A percentile compares a stretch with the other conserved stretches of the same genome.
Conservation (phyloP, 2,797 vertebrate genomes). For the Sebastes oblongus region DNA sequence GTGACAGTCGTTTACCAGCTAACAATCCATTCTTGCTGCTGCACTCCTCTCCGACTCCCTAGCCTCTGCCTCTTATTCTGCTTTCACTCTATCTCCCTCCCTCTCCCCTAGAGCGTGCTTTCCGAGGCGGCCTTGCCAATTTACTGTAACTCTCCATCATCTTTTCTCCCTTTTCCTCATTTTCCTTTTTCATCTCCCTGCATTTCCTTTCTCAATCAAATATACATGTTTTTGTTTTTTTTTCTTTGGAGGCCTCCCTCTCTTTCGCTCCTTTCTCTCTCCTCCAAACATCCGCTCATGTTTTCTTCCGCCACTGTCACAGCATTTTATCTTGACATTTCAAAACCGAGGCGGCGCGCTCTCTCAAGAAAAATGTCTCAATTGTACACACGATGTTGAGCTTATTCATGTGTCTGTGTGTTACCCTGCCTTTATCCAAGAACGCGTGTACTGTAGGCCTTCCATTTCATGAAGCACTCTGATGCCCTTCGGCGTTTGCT, state of each 20-base stretch:
- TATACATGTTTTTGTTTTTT: constrained; percentile 23
- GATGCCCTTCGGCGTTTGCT: constrained; percentile 47
- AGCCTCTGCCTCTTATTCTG: constrained; percentile 57
- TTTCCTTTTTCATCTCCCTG: constrained; percentile 58
- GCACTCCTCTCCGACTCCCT: constrained; percentile 49
- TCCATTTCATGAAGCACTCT: constrained; percentile 51
- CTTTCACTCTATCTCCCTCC: constrained; percentile 34
- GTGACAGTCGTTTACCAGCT: constrained; percentile 80
- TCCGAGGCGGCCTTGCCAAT: constrained; percentile 65
- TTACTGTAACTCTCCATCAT: constrained; percentile 71
- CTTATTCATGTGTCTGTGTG: constrained; percentile 41
- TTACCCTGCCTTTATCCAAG: constrained; percentile 36
- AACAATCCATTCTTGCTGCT: constrained; percentile 64
- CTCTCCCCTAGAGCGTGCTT: constrained; percentile 55
- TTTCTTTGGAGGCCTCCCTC: neutral
- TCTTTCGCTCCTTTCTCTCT: constrained; percentile 12
- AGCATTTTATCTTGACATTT: constrained; percentile 73
- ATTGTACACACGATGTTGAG: constrained; percentile 60
- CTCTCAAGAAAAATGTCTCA: constrained; percentile 62
- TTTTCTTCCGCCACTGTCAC: constrained; percentile 63
- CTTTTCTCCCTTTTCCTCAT: constrained; percentile 54
- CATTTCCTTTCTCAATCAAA: constrained; percentile 72
- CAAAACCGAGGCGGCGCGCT: constrained; percentile 48
- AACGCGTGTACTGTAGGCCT: constrained; percentile 48
- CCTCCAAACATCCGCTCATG: constrained; percentile 56